A percentile compares a stretch with the other conserved stretches of the same genome.
These are phyloP conservation scores for Autographa pulchrina DNA, from an alignment of 2,888 invertebrate genomes.

Conservation along the genomic window DNA sequence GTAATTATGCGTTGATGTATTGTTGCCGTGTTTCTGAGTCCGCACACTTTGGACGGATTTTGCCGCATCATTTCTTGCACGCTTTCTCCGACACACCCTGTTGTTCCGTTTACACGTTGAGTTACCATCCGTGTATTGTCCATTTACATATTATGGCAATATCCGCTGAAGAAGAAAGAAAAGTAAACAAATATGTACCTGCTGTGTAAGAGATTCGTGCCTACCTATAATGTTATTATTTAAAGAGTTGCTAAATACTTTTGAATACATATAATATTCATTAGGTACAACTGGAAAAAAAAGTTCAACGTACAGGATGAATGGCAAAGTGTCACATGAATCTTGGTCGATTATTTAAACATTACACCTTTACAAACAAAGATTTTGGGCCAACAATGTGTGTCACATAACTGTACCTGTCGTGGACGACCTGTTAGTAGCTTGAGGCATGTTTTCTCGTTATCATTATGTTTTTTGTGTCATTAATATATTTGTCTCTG, in stretches of 20 bases:
- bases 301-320: neutral
- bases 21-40: conserved; percentile 58
- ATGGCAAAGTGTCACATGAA: conserved; percentile 16
- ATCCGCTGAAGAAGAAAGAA: neutral
- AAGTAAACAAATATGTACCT: neutral
- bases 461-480: conserved; percentile 30
- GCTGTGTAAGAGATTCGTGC: no score
- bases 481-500: neutral
- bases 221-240: no score
- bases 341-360: conserved; percentile 45
- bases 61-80: conserved; percentile 71
- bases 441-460: conserved; percentile 47
- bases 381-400: conserved; percentile 70
- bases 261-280: no score
- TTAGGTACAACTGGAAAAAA: neutral
- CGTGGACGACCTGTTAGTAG: conserved; percentile 77
- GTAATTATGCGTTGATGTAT: conserved; percentile 69
- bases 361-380: conserved; percentile 54
- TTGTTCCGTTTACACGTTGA: conserved; percentile 59
- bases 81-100: conserved; percentile 68
- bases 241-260: no score
- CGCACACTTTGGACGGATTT: conserved; percentile 57
- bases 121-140: conserved; percentile 34
- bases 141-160: conserved; percentile 27
- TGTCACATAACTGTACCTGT: conserved; percentile 79